Conservation (phyloP, 2,797 vertebrate genomes). For the Capromys pilorides region DNA sequence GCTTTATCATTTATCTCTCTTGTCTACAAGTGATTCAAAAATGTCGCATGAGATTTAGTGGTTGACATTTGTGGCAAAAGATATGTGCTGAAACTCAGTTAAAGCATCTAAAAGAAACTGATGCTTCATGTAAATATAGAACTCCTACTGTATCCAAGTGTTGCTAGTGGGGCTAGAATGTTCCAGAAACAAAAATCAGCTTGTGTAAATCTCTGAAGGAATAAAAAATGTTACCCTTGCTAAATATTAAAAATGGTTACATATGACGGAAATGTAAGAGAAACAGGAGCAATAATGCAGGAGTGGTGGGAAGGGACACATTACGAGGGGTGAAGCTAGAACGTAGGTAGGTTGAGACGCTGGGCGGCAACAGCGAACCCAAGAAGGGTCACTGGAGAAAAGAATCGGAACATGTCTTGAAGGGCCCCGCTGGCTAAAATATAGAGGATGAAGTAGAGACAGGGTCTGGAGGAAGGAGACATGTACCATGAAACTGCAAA, state of each 20-base stretch:
- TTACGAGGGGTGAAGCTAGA: background rate
- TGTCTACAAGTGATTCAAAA: background rate
- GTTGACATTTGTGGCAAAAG: conserved; percentile 15
- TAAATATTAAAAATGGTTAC: conserved; percentile 30
- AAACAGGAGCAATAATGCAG: background rate
- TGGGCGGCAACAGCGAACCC: background rate
- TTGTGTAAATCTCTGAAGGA: background rate
- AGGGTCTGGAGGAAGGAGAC: background rate
- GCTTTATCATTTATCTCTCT: background rate
- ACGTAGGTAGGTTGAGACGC: background rate
- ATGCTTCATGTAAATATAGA: background rate
- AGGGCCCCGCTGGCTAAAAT: background rate
- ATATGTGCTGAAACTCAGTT: conserved; percentile 12
- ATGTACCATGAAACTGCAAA: background rate
- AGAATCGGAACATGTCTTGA: background rate
- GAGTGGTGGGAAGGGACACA: background rate
- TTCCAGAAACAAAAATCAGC: background rate
- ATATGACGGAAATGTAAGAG: background rate
- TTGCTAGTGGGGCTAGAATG: background rate
- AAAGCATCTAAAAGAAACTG: background rate
- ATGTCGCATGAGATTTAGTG: background rate
- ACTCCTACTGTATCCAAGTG: background rate
- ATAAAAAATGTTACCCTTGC: background rate
- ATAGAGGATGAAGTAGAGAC: background rate
- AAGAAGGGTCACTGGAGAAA: background rate